These are phyloP conservation scores for Oryzias sinensis DNA, from an alignment of 2,797 vertebrate genomes.

Conservation along the genomic window DNA sequence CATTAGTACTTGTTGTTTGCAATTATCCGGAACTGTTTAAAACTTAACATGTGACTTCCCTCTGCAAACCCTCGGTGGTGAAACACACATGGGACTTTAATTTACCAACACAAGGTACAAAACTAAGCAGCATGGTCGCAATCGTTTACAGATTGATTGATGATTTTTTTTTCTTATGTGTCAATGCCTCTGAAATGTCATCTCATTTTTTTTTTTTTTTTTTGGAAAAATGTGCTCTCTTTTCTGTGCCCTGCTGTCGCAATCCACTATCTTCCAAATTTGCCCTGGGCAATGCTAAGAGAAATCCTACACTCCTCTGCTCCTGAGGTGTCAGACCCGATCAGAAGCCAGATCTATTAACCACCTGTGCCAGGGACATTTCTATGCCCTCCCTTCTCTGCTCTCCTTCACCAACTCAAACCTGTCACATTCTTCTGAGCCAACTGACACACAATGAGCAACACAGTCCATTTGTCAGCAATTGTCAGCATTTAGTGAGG, in stretches of 20 bases:
- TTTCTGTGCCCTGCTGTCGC: constrained; percentile 13
- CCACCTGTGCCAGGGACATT: constrained; percentile 80
- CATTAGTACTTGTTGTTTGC: constrained; percentile 71
- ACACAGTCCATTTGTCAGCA: constrained; percentile 91
- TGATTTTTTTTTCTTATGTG: constrained; percentile 24
- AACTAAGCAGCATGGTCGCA: constrained; percentile 10
- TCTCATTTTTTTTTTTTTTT: constrained; percentile 34
- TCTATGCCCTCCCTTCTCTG: constrained; percentile 53
- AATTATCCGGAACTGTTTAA: constrained; percentile 70
- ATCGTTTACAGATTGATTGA: constrained; percentile 29
- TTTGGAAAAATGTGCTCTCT: constrained; percentile 25
- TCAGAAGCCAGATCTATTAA: constrained; percentile 63
- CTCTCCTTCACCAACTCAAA: constrained; percentile 52
- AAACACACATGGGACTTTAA: constrained; percentile 60
- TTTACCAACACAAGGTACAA: background rate
- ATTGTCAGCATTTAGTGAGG: constrained; percentile 88
- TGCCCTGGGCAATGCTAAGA: constrained; percentile 64
- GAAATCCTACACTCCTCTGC: constrained; percentile 73
- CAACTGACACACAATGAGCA: constrained; percentile 80
- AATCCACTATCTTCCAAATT: constrained; percentile 59
- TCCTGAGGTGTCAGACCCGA: constrained; percentile 58
- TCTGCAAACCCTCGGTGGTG: constrained; percentile 64
- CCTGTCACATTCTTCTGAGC: constrained; percentile 80
- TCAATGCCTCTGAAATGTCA: constrained; percentile 31
- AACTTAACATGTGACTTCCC: constrained; percentile 62